Conservation (phyloP, 1,140 invertebrate species). For the Micrasema longulum region DNA sequence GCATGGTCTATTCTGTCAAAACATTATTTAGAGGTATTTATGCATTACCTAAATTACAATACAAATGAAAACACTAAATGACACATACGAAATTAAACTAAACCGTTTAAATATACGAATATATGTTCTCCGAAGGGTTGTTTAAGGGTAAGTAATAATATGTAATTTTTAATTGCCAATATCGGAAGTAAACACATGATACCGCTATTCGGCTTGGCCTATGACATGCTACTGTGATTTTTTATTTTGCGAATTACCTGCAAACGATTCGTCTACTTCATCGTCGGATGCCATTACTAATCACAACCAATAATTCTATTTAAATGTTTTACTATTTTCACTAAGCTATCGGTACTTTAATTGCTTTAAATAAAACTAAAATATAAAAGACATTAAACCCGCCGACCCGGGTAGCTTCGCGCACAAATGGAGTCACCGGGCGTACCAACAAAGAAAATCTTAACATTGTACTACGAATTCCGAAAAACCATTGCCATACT, state of each 20-base stretch:
- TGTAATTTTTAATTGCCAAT: constrained; percentile 67
- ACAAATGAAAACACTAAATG: constrained; percentile 40
- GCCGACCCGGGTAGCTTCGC: constrained; percentile 47
- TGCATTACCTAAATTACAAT: constrained; percentile 44
- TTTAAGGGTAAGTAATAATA: constrained; percentile 59
- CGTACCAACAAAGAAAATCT: constrained; percentile 35
- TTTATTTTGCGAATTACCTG: constrained; percentile 72
- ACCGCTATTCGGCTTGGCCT: constrained; percentile 69
- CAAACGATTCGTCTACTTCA: constrained; percentile 81
- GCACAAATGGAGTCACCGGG: constrained; percentile 45
- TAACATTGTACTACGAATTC: constrained; percentile 12
- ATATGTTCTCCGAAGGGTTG: constrained; percentile 45
- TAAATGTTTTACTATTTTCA: constrained; percentile 29
- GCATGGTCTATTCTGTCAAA: constrained; percentile 50
- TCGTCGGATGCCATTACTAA: constrained; percentile 79
- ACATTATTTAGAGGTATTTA: constrained; percentile 50
- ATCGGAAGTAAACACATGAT: constrained; percentile 70
- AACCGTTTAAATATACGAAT: constrained; percentile 24
- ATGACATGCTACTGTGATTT: constrained; percentile 64
- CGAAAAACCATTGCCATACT: constrained; percentile 16
- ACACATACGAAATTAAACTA: constrained; percentile 6
- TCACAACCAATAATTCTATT: constrained; percentile 36
- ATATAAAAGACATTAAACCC: constrained; percentile 38
- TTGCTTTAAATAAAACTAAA: constrained; percentile 40
- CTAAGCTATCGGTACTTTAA: constrained; percentile 29